These are phyloP conservation scores for Anastrepha obliqua DNA, from an alignment of 1,140 invertebrate species.

Conservation along the genomic window DNA sequence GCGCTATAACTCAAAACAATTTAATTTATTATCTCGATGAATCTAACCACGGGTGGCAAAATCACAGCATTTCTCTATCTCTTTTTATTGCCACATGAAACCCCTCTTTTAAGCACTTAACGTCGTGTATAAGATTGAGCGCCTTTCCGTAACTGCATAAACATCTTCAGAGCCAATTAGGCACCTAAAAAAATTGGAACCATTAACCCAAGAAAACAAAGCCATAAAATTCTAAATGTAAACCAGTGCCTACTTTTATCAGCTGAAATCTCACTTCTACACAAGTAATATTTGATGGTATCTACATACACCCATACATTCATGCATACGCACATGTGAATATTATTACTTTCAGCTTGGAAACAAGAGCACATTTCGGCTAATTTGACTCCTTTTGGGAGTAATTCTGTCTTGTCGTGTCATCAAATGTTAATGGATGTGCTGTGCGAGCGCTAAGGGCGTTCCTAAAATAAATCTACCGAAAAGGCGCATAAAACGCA, in stretches of 20 bases:
- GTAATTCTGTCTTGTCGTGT: slow-evolving; percentile 35
- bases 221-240: not conserved
- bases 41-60: too few species aligned
- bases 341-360: slow-evolving; percentile 22
- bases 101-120: too few species aligned
- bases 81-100: too few species aligned
- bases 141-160: too few species aligned
- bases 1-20: too few species aligned
- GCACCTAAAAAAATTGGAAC: not conserved
- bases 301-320: too few species aligned
- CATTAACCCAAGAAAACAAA: not conserved
- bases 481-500: not conserved
- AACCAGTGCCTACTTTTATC: not conserved
- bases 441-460: slow-evolving; percentile 4
- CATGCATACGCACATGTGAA: not conserved
- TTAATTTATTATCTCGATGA: too few species aligned
- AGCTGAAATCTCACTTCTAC: not conserved
- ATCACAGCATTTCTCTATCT: too few species aligned
- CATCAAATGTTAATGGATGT: slow-evolving; percentile 41
- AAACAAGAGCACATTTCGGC: not conserved
- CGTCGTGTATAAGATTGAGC: too few species aligned
- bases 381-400: slow-evolving; percentile 22
- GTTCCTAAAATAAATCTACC: slow-evolving; percentile 7
- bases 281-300: too few species aligned
- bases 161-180: not conserved